A percentile compares a stretch with the other conserved stretches of the same genome.
Evolutionary conservation across 2,797 vertebrate species (phyloP).

Genomic region (Falco berigora): DNA sequence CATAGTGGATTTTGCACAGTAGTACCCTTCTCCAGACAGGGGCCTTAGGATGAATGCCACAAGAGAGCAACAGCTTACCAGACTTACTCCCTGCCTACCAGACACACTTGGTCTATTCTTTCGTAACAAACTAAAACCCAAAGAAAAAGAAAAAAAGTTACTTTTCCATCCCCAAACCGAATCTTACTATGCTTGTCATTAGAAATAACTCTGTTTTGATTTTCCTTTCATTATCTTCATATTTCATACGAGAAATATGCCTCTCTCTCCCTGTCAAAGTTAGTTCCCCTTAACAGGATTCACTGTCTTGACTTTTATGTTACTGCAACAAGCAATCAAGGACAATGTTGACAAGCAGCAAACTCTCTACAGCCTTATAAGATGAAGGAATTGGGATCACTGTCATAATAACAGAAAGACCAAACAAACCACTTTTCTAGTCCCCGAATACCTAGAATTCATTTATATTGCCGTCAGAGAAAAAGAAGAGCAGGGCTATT

Average conservation of each 20-base stretch:
- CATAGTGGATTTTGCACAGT: neutral
- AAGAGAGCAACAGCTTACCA: neutral
- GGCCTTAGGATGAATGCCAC: fast-evolving
- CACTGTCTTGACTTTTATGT: neutral
- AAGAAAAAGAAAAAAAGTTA: neutral
- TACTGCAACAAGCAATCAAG: neutral
- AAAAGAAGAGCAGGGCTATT: neutral
- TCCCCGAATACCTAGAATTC: neutral
- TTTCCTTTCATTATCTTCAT: neutral
- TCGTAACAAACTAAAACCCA: neutral
- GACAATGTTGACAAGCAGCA: conserved; percentile 15
- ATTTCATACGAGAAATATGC: conserved; percentile 4
- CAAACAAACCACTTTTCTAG: neutral
- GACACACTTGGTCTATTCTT: neutral
- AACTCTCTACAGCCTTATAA: neutral
- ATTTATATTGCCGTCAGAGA: neutral
- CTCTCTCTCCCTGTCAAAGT: neutral
- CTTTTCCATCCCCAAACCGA: neutral
- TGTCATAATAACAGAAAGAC: neutral
- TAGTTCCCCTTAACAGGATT: neutral
- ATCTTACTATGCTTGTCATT: conserved; percentile 11
- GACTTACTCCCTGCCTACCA: neutral
- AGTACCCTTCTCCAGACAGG: neutral
- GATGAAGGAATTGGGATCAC: neutral
- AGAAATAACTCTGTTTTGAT: conserved; percentile 8